Evolutionary conservation across 1,140 invertebrate genomes (phyloP).

Genomic region (Antheraea pernyi): DNA sequence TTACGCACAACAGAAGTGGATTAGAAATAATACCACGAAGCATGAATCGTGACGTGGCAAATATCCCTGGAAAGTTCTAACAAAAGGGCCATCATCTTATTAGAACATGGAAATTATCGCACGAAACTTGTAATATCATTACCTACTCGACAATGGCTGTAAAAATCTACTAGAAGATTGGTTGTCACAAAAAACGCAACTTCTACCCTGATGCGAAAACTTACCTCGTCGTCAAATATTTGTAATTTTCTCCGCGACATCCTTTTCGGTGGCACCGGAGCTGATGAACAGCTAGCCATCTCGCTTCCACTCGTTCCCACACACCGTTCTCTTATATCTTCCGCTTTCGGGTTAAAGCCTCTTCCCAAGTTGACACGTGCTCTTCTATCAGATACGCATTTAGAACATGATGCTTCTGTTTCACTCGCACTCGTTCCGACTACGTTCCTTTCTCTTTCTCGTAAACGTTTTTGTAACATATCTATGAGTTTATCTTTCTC

Average conservation of each 20-base stretch:
- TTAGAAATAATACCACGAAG: no score
- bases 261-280: slow-evolving; percentile 39
- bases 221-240: slow-evolving; percentile 27
- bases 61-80: no score
- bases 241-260: slow-evolving; percentile 32
- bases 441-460: slow-evolving; percentile 13
- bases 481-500: slow-evolving; percentile 37
- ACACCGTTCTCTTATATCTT: slow-evolving; percentile 18
- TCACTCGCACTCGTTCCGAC: slow-evolving; percentile 18
- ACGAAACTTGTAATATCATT: no score
- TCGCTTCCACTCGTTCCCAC: slow-evolving; percentile 26
- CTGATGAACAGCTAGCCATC: slow-evolving; percentile 34
- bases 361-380: not conserved
- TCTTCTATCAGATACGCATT: slow-evolving; percentile 15
- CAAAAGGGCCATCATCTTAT: no score
- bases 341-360: not conserved
- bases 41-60: no score
- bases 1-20: no score
- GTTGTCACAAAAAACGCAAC: no score
- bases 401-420: slow-evolving; percentile 34
- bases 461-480: slow-evolving; percentile 21
- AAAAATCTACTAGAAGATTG: no score
- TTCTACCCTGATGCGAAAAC: not conserved
- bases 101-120: no score
- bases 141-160: no score